Evolutionary conservation across 2,113 vertebrate species (phyloP).

Genomic region (Ammodytes marinus): DNA sequence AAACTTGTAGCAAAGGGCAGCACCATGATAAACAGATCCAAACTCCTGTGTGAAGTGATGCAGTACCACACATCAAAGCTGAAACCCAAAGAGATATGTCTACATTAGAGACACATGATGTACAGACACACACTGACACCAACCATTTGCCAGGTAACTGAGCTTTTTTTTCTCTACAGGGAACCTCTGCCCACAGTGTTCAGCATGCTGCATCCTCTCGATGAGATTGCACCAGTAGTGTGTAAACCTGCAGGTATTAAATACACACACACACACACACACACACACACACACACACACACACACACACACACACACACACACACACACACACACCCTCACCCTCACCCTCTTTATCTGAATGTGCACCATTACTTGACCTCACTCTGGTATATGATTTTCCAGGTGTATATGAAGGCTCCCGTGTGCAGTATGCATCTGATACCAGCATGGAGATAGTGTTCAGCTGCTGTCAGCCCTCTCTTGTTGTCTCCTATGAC

Average conservation of each 20-base stretch:
- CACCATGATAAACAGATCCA: not conserved
- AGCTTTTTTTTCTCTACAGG: slow-evolving; percentile 75
- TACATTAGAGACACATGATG: not conserved
- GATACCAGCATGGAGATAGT: slow-evolving; percentile 91
- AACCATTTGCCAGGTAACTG: not conserved
- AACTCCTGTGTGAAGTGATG: not conserved
- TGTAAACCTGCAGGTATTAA: slow-evolving; percentile 91
- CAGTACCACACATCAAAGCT: not conserved
- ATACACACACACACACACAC: not conserved
- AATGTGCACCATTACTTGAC: too few relatives aligned
- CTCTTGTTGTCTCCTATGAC: slow-evolving; percentile 95
- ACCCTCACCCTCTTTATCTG: too few relatives aligned
- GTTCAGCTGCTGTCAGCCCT: slow-evolving; percentile 90
- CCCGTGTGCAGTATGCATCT: slow-evolving; percentile 91
- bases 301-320: too few relatives aligned
- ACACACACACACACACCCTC: too few relatives aligned
- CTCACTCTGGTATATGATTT: slow-evolving; percentile 9
- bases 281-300: not conserved
- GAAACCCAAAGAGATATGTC: not conserved
- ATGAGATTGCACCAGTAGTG: slow-evolving; percentile 95
- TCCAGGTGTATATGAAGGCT: slow-evolving; percentile 87
- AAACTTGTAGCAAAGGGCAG: not conserved
- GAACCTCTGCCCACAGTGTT: slow-evolving; percentile 95
- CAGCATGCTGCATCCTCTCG: slow-evolving; percentile 97
- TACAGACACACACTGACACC: not conserved